Base-by-base conservation (phyloP, 2,797 vertebrate genomes). In the Pelobates cultripes region DNA sequence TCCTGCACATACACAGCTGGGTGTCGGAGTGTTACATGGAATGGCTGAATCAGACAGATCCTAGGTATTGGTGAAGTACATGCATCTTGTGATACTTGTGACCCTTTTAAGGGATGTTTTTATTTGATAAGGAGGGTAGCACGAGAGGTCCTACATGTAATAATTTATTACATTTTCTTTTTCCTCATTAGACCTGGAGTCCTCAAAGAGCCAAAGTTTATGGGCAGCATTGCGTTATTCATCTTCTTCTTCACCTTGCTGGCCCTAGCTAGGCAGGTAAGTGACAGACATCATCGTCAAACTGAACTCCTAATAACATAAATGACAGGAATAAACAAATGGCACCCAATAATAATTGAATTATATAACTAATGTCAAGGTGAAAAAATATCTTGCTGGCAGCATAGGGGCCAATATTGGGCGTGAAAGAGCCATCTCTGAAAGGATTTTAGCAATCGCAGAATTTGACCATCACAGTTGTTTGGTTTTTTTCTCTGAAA, bases 201-300 rank as follows among this genome's bases (percentile, higher is more conserved):
- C 14, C 88, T 97, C 74, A 96, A 97, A 87, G 96, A 97, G 45
- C 95, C 95, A 64, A 94, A 93, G 64, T 88, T 96, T 87, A 95
- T 96, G 95, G 93, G 96, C 0, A 94, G 95, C 2, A 85, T 97
- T 76, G 96, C 95, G 89, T 92, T 97, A 76, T 93, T 94, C 85
- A 89, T 97, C 86, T 97, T 98, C 83, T 98, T 96, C 85, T 88
- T 96, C 51, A 91, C 91, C 0, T 92, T 95, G 40, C 88, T 98
- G 60, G 91, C 95, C 55, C 89, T 97, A 84, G 94, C 94, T 68
- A 92, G 96, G 87, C 96, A 96, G 94, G 97, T 97, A 84, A 83
- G 82, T 78, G 9, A 41, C 14, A 51, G 9, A 15, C 64, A 42
- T 14, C 2, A 28, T 13, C 4, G 15, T 8, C 13, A 42, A 28